Evolutionary conservation across 2,888 invertebrate genomes (phyloP), one percentile per base, ranked within the genome.

Genomic region (Melanotus villosus): DNA sequence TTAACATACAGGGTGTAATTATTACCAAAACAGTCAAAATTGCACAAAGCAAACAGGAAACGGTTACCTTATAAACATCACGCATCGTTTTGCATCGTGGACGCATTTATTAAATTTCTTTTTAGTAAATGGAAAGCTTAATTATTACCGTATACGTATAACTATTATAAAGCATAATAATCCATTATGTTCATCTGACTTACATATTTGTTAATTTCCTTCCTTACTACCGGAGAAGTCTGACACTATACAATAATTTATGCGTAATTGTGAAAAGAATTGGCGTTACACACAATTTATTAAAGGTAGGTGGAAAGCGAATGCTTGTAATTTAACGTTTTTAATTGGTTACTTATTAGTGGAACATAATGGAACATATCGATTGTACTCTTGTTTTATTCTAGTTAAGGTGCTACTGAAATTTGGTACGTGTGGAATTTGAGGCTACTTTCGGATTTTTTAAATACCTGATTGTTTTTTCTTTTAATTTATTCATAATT

Each of bases 61-160:
- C 41, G 41, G 12, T 16, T 16, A 16, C 18, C 18, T 14, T 41
- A 16, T 14, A 5, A 26, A 7, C 16, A 14, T 12, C 41, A 41
- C 41, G 41, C 41, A 41, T 34, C 16, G 41, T 7, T 41, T 16
- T 41, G 18, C 16, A 18, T 41, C 16, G 41, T 41, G 41, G 36
- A 41, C 16, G 41, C 41, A 14, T 60, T 60, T 60, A 32, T 60
- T 52, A 54, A 63, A 38, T 63, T 63, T 63, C 63, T 63, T 54
- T 63, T 63, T 60, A 12, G 14, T 47, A 26, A 45, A 47, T 60
- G 32, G 59, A 60, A 60, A 60, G 34, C 43, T 30, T 45, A 60
- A 60, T 60, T 60, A 60, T 45, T 26, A 60, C 16, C 41, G 41
- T 41, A 16, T 41, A 14, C 41, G 41, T 41, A 14, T 16, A 6